Base-by-base conservation (phyloP, 1,140 invertebrate species). In the Physella acuta region DNA sequence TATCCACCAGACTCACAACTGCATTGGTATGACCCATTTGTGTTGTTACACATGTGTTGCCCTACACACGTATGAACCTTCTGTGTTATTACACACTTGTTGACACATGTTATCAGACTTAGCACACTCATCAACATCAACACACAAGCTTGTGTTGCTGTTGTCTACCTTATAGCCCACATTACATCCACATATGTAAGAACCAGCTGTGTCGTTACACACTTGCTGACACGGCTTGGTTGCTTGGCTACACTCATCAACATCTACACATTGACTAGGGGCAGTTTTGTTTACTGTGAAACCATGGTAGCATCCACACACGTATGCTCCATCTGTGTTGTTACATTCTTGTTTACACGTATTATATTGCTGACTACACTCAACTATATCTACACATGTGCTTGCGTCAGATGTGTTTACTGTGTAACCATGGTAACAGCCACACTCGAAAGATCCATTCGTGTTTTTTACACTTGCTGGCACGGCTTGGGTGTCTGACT, bases 11-110 rank as follows among this genome's bases (percentile, higher is more conserved):
- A 1, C 4, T 44, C 11, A 34, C 56, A 59, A 2, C 28, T 31
- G 33, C 56, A 59, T 17, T 34, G 30, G n/a, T 17, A 59, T 3
- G 30, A 20, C 14, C 14, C n/a, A 34, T 11, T 14, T 36, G 4
- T 36, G n/a, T 36, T 8, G 31, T 17, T n/a, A 34, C 56, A 59
- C 4, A 4, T n/a, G 3, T 34, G 31, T n/a, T 3, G 4, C 1
- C 0, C 1, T 34, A 20, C 56, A 58, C 30, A n/a, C 36, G 61
- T 56, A 76, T 2, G 37, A 34, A 20, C 71, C 73, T 0, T 33
- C 26, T 1, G 61, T 73, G 52, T 76, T 76, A 28, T 16, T 67
- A 49, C 75, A 76, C 0, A 68, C 17, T 2, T 58, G 56, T 58
- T 58, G 30, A 33, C 56, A 58, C 1, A 3, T 16, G n/a, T 33